phyloP scores from a whole-genome alignment of 2,113 vertebrate genomes.

The Paramisgurnus dabryanus region DNA sequence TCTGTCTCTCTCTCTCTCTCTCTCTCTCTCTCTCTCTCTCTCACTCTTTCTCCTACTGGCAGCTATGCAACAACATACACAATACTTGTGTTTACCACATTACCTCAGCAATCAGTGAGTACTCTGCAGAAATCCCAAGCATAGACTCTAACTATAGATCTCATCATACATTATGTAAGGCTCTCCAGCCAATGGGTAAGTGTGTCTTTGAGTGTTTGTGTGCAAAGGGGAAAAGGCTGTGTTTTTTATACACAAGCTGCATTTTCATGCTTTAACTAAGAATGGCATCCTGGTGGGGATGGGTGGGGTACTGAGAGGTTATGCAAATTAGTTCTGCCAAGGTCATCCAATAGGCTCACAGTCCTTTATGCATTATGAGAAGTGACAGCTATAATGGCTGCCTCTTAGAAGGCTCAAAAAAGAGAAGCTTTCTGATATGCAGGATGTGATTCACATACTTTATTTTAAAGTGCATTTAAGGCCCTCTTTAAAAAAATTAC shows the following conservation, averaged over 20 bases:
- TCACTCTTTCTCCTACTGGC: too few relatives aligned
- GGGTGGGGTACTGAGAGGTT: constrained; percentile 57
- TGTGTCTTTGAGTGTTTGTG: constrained; percentile 22
- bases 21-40: too few relatives aligned
- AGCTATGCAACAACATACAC: too few relatives aligned
- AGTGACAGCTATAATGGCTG: constrained; percentile 64
- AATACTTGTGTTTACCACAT: too few relatives aligned
- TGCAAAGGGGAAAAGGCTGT: constrained; percentile 3
- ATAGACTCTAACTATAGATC: background rate
- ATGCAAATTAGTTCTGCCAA: constrained; percentile 69
- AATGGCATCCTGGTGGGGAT: constrained; percentile 46
- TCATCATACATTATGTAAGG: background rate
- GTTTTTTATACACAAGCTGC: background rate
- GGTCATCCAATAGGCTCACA: constrained; percentile 62
- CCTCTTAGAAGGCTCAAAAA: constrained; percentile 55
- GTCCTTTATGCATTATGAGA: constrained; percentile 60
- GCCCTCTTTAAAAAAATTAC: background rate
- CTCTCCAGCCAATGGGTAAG: background rate
- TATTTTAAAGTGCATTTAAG: constrained; percentile 21
- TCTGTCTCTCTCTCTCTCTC: too few relatives aligned
- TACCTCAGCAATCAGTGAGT: constrained; percentile 6
- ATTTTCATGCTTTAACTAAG: constrained; percentile 48
- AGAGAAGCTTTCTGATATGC: constrained; percentile 50
- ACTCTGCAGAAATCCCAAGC: constrained; percentile 5
- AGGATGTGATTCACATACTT: constrained; percentile 41